Percentiles rank a stretch among this genome's conserved stretches.
phyloP scores from a whole-genome alignment of 1,140 invertebrate genomes.

The Catajapyx aquilonaris region DNA sequence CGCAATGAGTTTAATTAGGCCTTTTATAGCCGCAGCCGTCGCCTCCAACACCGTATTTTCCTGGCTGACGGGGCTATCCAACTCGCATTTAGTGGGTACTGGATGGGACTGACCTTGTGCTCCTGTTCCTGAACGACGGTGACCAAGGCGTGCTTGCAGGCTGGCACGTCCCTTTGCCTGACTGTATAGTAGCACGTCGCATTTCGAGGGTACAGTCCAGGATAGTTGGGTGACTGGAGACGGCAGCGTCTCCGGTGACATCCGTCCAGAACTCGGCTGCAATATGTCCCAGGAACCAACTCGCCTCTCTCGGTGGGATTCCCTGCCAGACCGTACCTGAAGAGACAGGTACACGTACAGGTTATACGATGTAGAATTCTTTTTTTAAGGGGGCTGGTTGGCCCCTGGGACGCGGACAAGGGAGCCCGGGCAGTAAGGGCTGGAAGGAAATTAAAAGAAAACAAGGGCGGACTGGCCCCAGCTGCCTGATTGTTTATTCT shows the following conservation, averaged over 20 bases:
- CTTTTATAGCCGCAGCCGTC: constrained; percentile 3
- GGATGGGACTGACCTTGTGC: constrained; percentile 53
- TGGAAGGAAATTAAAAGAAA: too few relatives aligned
- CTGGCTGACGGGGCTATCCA: constrained; percentile 7
- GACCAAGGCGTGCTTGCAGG: constrained; percentile 63
- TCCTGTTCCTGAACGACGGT: constrained; percentile 63
- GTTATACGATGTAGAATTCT: too few relatives aligned
- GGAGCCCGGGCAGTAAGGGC: too few relatives aligned
- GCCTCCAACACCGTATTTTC: constrained; percentile 6
- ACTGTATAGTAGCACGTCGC: constrained; percentile 74
- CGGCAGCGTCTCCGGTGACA: constrained; percentile 68
- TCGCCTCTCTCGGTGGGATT: constrained; percentile 38
- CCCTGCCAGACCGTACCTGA: constrained; percentile 9
- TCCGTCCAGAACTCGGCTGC: constrained; percentile 69
- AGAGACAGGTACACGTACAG: too few relatives aligned
- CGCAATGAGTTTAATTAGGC: constrained; percentile 3
- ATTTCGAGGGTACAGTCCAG: constrained; percentile 72
- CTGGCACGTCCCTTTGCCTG: constrained; percentile 55
- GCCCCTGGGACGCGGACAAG: too few relatives aligned
- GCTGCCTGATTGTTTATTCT: too few relatives aligned
- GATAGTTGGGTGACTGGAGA: constrained; percentile 76
- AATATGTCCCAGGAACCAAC: constrained; percentile 69
- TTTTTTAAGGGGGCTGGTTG: too few relatives aligned
- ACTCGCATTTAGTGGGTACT: constrained; percentile 32
- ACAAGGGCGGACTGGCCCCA: too few relatives aligned